Percentiles rank a stretch among this genome's conserved stretches.
These are phyloP conservation scores for Acanthopleura granulata DNA, from an alignment of 2,888 invertebrate species.

Conservation along the genomic window DNA sequence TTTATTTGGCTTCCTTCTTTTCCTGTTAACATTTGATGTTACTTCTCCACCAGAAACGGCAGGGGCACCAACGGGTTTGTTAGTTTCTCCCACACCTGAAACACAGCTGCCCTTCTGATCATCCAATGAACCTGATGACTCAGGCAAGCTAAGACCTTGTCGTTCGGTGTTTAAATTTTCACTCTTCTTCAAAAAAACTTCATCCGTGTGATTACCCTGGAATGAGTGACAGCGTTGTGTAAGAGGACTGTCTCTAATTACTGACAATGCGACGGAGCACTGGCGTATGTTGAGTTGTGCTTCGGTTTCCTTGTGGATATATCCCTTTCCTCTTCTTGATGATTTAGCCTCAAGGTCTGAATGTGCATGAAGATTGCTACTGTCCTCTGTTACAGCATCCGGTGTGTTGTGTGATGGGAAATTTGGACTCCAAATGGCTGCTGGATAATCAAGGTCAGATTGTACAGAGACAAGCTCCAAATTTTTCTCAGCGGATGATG, in stretches of 20 bases:
- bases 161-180: neutral
- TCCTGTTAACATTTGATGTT: neutral
- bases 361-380: neutral
- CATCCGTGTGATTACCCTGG: neutral
- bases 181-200: neutral
- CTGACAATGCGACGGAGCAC: neutral
- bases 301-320: neutral
- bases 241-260: neutral
- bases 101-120: too few relatives aligned
- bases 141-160: neutral
- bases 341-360: too few relatives aligned
- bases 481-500: neutral
- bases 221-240: neutral
- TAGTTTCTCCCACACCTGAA: too few relatives aligned
- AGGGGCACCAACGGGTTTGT: too few relatives aligned
- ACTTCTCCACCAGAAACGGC: too few relatives aligned
- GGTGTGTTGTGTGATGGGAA: neutral
- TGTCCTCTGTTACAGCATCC: neutral
- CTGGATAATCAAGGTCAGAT: neutral
- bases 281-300: neutral
- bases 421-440: neutral
- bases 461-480: neutral
- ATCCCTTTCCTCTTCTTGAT: too few relatives aligned
- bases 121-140: neutral
- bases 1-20: neutral